Evolutionary conservation across 1,140 invertebrate species (phyloP).

Genomic region (Parapsyche elsis): DNA sequence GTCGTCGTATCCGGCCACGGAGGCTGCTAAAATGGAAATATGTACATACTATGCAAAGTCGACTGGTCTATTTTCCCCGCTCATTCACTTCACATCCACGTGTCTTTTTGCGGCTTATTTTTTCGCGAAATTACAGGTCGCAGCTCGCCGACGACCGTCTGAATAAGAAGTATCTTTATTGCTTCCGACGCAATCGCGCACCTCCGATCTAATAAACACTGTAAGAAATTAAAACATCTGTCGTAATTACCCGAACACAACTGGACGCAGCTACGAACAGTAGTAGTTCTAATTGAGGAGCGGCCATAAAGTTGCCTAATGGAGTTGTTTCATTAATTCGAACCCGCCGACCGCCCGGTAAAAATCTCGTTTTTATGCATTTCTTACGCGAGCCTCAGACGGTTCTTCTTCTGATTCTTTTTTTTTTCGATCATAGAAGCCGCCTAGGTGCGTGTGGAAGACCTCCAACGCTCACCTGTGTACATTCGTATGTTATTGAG

Average conservation of each 20-base stretch:
- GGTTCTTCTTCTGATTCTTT: background rate
- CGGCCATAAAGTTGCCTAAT: slow-evolving; percentile 42
- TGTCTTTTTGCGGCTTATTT: background rate
- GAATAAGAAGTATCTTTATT: slow-evolving; percentile 28
- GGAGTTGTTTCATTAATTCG: slow-evolving; percentile 44
- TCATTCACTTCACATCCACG: background rate
- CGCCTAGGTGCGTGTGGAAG: too few relatives aligned
- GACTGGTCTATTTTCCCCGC: background rate
- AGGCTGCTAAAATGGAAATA: background rate
- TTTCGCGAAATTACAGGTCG: background rate
- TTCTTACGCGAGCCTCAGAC: background rate
- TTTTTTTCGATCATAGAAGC: background rate
- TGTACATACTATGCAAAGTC: too few relatives aligned
- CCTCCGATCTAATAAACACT: slow-evolving; percentile 32
- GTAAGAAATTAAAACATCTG: slow-evolving; percentile 41
- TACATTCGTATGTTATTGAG: too few relatives aligned
- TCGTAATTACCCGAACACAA: slow-evolving; percentile 39
- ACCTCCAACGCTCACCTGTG: too few relatives aligned
- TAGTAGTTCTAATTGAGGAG: slow-evolving; percentile 39
- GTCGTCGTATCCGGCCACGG: background rate
- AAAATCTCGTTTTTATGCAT: slow-evolving; percentile 37
- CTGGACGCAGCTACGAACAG: slow-evolving; percentile 18
- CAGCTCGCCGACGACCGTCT: background rate
- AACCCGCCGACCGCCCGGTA: slow-evolving; percentile 29
- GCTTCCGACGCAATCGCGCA: slow-evolving; percentile 37